phyloP scores from a whole-genome alignment of 1,140 invertebrate genomes.

The Megathymus violae region DNA sequence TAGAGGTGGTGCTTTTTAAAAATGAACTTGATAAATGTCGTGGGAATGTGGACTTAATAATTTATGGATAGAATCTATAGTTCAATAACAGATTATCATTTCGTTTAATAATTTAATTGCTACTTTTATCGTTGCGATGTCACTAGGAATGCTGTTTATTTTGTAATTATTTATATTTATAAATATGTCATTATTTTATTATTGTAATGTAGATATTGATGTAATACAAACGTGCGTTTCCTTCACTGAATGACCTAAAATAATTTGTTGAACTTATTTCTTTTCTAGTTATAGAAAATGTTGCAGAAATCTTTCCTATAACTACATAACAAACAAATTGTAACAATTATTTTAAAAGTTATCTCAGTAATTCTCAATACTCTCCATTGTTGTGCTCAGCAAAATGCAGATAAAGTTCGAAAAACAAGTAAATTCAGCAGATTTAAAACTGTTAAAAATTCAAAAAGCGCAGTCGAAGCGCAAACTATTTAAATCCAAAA shows the following conservation, averaged over 20 bases:
- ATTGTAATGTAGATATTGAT: slow-evolving; percentile 15
- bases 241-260: no score
- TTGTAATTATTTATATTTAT: slow-evolving; percentile 18
- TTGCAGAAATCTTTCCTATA: no score
- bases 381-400: slow-evolving; percentile 19
- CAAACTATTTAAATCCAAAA: slow-evolving; percentile 37
- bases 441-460: slow-evolving; percentile 37
- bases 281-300: no score
- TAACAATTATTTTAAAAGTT: no score
- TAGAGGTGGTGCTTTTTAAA: slow-evolving; percentile 28
- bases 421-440: slow-evolving; percentile 32
- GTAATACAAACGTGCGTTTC: no score
- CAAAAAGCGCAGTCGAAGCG: slow-evolving; percentile 32
- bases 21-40: slow-evolving; percentile 13
- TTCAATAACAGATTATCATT: not conserved
- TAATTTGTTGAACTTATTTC: no score
- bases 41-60: not conserved
- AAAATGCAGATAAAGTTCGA: slow-evolving; percentile 34
- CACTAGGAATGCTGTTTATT: slow-evolving; percentile 16
- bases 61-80: slow-evolving; percentile 1
- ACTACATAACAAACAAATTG: no score
- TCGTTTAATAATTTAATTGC: slow-evolving; percentile 30
- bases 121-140: slow-evolving; percentile 10
- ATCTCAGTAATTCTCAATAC: slow-evolving; percentile 33
- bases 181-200: slow-evolving; percentile 1